Evolutionary conservation across 2,888 invertebrate genomes (phyloP), one percentile per base, ranked within the genome.

Genomic region (Eledona agricola): DNA sequence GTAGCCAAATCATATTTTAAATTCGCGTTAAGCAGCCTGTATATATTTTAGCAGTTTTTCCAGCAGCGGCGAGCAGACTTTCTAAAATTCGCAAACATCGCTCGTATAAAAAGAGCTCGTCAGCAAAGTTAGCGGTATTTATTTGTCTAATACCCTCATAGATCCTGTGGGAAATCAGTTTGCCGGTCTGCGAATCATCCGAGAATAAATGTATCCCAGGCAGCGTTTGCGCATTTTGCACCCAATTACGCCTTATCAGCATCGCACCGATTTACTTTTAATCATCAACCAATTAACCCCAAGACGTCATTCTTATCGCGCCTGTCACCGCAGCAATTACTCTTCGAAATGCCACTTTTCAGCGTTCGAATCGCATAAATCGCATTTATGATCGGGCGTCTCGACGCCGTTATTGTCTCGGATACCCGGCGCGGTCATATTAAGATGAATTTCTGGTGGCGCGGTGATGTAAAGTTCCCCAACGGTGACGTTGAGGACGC

Each of bases 141-240:
- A 71, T 71, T 70, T 72, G 71, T 71, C 69, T 70, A 72, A 71
- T 71, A 69, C 68, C 66, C 66, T 67, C 70, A 69, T 69, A 69
- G 66, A 69, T 70, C 73, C 72, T 70, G 62, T 68, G 73, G 73
- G 73, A 73, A 73, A 73, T 73, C 72, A 68, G 61, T 62, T 60
- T 59, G 60, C 59, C 63, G 63, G 61, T 61, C 60, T 59, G 63
- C 63, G 62, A 59, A 59, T 62, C 64, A 63, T 64, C 58, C 58
- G 60, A 60, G 59, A 62, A 62, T 64, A 64, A 66, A 65, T 55
- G 60, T 59, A 58, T 53, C 32, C 37, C 34, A 42, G 40, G 29
- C 20, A 49, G 54, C 46, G 59, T 57, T 58, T 55, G 59, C 59
- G 57, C 55, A 54, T 57, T 57, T 55, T 51, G 51, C 45, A 57